Evolutionary conservation across 2,888 invertebrate genomes (phyloP), one percentile per base, ranked within the genome.

Genomic region (Eupithecia subumbrata): DNA sequence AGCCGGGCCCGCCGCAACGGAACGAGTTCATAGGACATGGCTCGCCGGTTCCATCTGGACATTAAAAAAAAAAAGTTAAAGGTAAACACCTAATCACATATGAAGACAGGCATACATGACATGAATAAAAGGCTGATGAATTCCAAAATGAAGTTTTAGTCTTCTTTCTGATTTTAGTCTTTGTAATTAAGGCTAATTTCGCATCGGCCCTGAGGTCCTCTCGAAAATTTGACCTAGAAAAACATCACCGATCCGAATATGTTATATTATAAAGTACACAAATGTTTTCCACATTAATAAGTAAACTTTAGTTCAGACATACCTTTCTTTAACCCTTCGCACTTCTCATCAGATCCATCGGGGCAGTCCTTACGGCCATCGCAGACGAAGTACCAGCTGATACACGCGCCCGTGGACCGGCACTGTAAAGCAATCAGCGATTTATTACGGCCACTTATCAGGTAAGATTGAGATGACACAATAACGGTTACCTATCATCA

Each of bases 361-460:
- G 96, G 96, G 86, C 98, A 98, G 87, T 98, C 98, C 79, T 96
- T 96, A 80, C 97, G 96, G 14, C 97, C 97, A 88, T 98, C 98
- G 90, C 98, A 98, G 7, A 98, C 97, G 91, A 98, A 98, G 95
- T 98, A 98, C 98, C 98, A 98, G 84, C 98, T 98, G 86, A 98
- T 97, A 90, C 98, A 98, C 18, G 96, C 95, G 1, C 98, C 98
- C 72, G 97, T 97, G 72, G 97, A 97, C 45, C 97, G 97, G 88
- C 98, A 98, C 97, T 98, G 75, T 64, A 79, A 72, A 37, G 40
- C 45, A 67, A 60, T 67, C 66, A 37, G 40, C 66, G 12, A 67
- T 67, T 67, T 67, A 64, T 63, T 18, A 72, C 66, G 37, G 48
- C 16, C 52, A 72, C 52, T 67, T 72, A 72, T 14, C 66, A 52